Conservation (phyloP, 1,140 invertebrate species). For the Portunus trituberculatus region DNA sequence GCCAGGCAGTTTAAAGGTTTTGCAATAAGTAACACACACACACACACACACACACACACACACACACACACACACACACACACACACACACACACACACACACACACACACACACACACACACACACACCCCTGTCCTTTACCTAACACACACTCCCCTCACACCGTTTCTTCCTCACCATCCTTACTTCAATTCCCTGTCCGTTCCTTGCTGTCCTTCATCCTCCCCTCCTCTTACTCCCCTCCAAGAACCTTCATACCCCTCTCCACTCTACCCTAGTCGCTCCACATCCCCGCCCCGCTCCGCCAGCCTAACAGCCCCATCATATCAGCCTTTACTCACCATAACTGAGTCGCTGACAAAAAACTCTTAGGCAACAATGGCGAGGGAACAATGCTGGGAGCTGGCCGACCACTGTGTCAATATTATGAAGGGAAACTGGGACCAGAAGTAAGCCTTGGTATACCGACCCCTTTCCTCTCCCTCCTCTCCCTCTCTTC, state of each 20-base stretch:
- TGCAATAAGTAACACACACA: not conserved
- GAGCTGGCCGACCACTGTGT: not conserved
- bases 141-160: not conserved
- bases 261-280: not conserved
- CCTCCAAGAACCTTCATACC: not conserved
- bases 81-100: not conserved
- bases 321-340: too few relatives aligned
- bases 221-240: not conserved
- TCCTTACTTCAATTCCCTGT: not conserved
- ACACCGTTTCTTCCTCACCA: not conserved
- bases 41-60: not conserved
- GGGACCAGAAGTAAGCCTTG: not conserved
- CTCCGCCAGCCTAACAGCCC: not conserved
- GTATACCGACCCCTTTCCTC: not conserved
- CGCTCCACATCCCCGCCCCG: not conserved
- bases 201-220: not conserved
- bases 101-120: not conserved
- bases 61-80: not conserved
- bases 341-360: not conserved
- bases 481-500: not conserved
- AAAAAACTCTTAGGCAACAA: not conserved
- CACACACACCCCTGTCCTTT: not conserved
- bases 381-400: slow-evolving; percentile 1
- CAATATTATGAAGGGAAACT: slow-evolving; percentile 33
- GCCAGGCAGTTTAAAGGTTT: not conserved